Evolutionary conservation across 2,113 vertebrate genomes (phyloP), one percentile per base, ranked within the genome.

Genomic region (Acanthochromis polyacanthus): DNA sequence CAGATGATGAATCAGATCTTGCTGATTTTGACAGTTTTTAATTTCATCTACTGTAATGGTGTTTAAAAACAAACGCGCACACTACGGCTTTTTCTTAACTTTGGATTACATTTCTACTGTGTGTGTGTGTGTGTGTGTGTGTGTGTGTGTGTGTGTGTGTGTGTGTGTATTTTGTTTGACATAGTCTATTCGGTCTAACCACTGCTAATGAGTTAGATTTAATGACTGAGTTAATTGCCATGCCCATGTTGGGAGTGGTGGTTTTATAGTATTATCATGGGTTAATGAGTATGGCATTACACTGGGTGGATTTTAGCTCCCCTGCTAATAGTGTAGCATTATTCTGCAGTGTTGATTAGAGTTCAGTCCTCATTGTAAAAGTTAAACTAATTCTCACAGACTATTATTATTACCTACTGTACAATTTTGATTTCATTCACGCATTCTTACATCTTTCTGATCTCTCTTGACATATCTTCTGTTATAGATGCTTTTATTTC

Each of bases 271-370:
- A 81, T 84, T 81, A 75, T 73, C 83, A 84, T 60, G 81, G 78
- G 73, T 82, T 85, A 84, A 85, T 86, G 75, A 91, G 83, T 72
- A 70, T 80, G 74, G 64, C 65, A 83, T 82, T 57, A 58, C 74
- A 68, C 60, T 51, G 58, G 22, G 61, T 66, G 82, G 62, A 78
- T 79, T 75, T 78, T 65, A 52, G 52, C 64, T 87, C 57, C 65
- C 78, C 15, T 78, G 71, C 61, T 80, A 80, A 75, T 72, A 65
- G 19, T 73, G 17, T 62, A 46, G 11, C 64, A 63, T 46, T 69
- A 36, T 48, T 71, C 50, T 51, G 68, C 60, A 22, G 20, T 78
- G 40, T 55, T 69, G 76, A 73, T 79, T 62, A 65, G 60, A 75
- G 63, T 71, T 71, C 67, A 83, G 30, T 17, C 16, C 48, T 60